phyloP scores from a whole-genome alignment of 2,888 invertebrate species.

The Eueremaeus valkanovi region DNA sequence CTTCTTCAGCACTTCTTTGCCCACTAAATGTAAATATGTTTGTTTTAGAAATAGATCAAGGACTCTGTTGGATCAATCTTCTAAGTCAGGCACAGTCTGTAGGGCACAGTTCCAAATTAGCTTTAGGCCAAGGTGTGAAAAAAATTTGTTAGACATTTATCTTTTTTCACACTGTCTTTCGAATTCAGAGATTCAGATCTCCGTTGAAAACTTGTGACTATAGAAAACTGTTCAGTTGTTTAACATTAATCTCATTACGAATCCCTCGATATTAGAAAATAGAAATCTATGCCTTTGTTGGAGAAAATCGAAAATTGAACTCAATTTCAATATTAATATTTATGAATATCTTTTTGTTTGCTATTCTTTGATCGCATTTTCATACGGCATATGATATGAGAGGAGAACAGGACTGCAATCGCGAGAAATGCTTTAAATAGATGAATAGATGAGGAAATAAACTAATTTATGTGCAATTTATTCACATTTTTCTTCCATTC shows the following conservation, averaged over 20 bases:
- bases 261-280: background rate
- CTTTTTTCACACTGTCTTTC: background rate
- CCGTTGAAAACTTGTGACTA: background rate
- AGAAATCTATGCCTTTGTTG: background rate
- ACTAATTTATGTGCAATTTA: background rate
- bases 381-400: too few relatives aligned
- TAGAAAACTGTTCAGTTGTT: background rate
- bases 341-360: background rate
- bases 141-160: background rate
- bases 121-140: constrained; percentile 27
- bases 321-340: constrained; percentile 20
- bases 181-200: background rate
- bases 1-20: background rate
- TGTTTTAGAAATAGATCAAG: constrained; percentile 14
- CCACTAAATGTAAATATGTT: background rate
- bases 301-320: background rate
- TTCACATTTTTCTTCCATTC: background rate
- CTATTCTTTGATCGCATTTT: background rate
- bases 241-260: background rate
- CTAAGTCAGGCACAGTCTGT: background rate
- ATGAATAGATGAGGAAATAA: constrained; percentile 12
- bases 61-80: background rate
- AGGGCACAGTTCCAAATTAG: background rate
- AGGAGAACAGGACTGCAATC: background rate
- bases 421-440: background rate